phyloP scores from a whole-genome alignment of 2,888 invertebrate species.

The Ormyrus rosae region DNA sequence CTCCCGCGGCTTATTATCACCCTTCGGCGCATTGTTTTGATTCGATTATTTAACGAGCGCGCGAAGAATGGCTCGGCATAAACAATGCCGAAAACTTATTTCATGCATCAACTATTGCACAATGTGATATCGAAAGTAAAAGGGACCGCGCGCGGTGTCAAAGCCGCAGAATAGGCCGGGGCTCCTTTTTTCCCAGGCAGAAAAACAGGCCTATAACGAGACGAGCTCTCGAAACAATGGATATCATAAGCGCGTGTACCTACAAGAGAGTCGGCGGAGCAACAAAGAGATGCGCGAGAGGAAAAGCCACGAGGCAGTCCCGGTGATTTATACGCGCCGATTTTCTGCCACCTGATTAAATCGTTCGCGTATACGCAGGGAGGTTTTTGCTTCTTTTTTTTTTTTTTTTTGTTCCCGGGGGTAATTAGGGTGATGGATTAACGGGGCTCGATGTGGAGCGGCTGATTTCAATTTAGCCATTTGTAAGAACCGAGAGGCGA shows the following conservation, averaged over 20 bases:
- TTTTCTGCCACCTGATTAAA: constrained; percentile 49
- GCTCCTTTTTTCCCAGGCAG: constrained; percentile 36
- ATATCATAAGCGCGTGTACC: constrained; percentile 66
- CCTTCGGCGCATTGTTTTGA: no score
- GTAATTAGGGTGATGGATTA: background rate
- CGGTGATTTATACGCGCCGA: constrained; percentile 37
- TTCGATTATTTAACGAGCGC: background rate
- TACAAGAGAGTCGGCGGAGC: constrained; percentile 46
- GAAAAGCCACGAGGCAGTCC: background rate
- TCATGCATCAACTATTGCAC: constrained; percentile 30
- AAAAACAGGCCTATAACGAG: constrained; percentile 50
- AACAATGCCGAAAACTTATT: constrained; percentile 29
- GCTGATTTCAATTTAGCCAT: background rate
- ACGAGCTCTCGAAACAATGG: constrained; percentile 65
- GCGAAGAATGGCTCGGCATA: background rate
- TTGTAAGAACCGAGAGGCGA: background rate
- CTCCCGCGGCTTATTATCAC: no score
- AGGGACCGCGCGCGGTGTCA: constrained; percentile 23
- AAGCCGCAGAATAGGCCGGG: constrained; percentile 22
- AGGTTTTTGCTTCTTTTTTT: background rate
- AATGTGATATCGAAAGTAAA: constrained; percentile 53
- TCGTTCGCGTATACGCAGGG: constrained; percentile 32
- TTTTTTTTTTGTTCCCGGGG: no score
- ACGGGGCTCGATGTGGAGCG: background rate
- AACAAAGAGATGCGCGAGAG: constrained; percentile 51